Evolutionary conservation across 35 echinoderm and acorn worm species (phyloP).

Genomic region (Patiria miniata): DNA sequence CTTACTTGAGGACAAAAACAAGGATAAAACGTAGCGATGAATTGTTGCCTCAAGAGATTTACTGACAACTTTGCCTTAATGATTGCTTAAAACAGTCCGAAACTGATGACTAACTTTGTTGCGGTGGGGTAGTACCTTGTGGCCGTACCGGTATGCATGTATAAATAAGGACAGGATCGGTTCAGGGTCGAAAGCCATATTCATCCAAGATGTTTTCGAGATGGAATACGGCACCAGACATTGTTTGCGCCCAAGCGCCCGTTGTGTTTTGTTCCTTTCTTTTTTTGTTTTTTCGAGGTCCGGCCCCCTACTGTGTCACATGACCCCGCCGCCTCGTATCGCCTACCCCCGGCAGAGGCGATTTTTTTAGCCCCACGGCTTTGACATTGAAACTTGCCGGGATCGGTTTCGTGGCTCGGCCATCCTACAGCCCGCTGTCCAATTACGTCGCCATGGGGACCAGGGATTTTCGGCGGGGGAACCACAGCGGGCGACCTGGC

Average conservation of each 20-base stretch:
- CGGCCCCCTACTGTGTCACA: neutral
- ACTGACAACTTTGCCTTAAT: too few species aligned
- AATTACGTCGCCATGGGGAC: conserved; percentile 24
- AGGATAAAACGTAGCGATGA: too few species aligned
- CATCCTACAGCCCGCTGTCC: neutral
- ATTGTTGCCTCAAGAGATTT: too few species aligned
- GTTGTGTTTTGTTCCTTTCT: too few species aligned
- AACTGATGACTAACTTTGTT: too few species aligned
- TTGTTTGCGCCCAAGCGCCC: conserved; percentile 5
- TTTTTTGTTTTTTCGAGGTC: neutral
- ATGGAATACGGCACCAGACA: conserved; percentile 6
- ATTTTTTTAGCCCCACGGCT: neutral
- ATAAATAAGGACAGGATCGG: neutral
- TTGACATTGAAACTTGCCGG: conserved; percentile 27
- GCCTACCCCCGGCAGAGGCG: neutral
- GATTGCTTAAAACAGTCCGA: too few species aligned
- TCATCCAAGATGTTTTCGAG: conserved; percentile 7
- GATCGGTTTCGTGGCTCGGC: neutral
- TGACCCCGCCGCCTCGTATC: neutral
- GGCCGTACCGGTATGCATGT: neutral
- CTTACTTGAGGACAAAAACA: too few species aligned
- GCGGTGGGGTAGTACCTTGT: too few species aligned
- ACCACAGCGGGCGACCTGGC: neutral
- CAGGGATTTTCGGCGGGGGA: neutral
- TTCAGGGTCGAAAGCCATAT: neutral